These are phyloP conservation scores for Actinia equina DNA, from an alignment of 64 coral and sea anemone species.

Conservation along the genomic window DNA sequence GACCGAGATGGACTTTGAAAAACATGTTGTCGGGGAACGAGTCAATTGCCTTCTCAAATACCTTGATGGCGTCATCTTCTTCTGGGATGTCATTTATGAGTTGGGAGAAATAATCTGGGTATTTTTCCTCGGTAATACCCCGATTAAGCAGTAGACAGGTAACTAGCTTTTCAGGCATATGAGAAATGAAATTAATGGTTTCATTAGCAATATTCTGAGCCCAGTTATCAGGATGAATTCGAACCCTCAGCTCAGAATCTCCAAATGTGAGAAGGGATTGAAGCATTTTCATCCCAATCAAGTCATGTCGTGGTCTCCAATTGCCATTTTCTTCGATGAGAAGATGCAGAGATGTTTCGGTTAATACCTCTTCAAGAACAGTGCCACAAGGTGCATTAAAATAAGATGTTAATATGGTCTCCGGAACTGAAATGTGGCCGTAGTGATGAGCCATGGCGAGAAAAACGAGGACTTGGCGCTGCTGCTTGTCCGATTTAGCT, in stretches of 20 bases:
- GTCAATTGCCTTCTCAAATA: slow-evolving; percentile 68
- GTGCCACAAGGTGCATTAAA: slow-evolving; percentile 13
- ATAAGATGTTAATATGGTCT: slow-evolving; percentile 1
- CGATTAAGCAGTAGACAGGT: slow-evolving; percentile 31
- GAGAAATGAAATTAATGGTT: slow-evolving; percentile 31
- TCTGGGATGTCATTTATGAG: slow-evolving; percentile 37
- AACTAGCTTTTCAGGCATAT: slow-evolving; percentile 38
- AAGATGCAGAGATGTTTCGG: slow-evolving; percentile 10
- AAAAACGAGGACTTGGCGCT: slow-evolving; percentile 42
- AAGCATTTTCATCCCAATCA: slow-evolving; percentile 35
- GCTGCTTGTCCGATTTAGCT: neutral
- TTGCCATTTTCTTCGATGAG: slow-evolving; percentile 57
- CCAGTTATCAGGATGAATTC: slow-evolving; percentile 50
- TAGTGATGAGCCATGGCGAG: slow-evolving; percentile 67
- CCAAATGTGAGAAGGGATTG: slow-evolving; percentile 13
- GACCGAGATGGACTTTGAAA: slow-evolving; percentile 73
- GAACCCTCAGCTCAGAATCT: neutral
- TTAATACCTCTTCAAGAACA: slow-evolving; percentile 5
- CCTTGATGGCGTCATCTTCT: slow-evolving; percentile 55
- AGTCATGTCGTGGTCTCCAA: slow-evolving; percentile 67
- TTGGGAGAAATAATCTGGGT: slow-evolving; percentile 26
- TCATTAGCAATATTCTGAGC: slow-evolving; percentile 33
- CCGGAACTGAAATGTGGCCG: slow-evolving; percentile 24
- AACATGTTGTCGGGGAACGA: slow-evolving; percentile 48
- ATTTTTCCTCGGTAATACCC: neutral